Conservation (phyloP, 2,797 vertebrate species). For the Balearica regulorum region DNA sequence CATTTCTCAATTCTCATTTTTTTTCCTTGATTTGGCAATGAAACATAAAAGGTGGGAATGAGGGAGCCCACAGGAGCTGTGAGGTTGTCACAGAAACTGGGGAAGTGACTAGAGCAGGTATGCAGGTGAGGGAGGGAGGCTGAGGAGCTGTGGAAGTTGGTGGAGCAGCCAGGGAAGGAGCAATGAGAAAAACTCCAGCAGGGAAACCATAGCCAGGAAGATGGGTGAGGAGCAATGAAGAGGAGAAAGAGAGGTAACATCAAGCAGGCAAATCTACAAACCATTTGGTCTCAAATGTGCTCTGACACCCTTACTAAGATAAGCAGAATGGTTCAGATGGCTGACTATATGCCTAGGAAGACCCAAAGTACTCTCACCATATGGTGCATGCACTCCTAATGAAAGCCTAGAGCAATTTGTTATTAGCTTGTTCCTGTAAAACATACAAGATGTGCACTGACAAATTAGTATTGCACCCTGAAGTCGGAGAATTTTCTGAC, state of each 20-base stretch:
- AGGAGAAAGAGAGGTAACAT: background rate
- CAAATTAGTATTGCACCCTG: background rate
- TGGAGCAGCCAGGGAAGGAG: accelerated
- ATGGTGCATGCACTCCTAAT: background rate
- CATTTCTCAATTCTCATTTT: background rate
- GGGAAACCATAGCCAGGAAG: background rate
- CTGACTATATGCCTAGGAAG: accelerated
- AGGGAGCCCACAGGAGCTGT: background rate
- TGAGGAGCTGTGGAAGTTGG: background rate
- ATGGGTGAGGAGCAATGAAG: background rate
- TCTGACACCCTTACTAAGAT: background rate
- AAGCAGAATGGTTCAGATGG: background rate
- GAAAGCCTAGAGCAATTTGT: background rate
- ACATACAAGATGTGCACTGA: accelerated
- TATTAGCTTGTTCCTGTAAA: background rate
- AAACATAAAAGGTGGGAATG: background rate
- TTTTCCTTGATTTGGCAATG: background rate
- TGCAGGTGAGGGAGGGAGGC: accelerated
- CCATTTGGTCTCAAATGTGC: background rate
- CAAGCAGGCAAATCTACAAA: background rate
- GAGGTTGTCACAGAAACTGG: background rate
- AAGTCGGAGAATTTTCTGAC: background rate
- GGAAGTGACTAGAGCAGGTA: background rate
- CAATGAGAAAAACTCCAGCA: background rate
- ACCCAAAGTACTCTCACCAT: background rate